Conservation (phyloP, 2,797 vertebrate genomes). For the Knipowitschia caucasica region DNA sequence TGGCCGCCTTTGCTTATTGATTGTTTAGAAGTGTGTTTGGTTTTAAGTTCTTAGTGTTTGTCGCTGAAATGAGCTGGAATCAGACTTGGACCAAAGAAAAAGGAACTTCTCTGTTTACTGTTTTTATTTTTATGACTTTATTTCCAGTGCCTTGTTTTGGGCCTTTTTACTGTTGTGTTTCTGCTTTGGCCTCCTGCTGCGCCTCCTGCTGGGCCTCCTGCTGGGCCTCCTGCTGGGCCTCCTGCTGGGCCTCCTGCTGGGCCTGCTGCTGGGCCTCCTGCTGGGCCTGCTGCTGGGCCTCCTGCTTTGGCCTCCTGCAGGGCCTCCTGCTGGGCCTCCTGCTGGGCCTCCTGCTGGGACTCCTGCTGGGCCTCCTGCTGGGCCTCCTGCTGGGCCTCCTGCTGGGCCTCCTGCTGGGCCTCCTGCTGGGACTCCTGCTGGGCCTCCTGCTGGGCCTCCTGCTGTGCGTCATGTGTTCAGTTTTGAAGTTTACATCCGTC, state of each 20-base stretch:
- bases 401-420: slow-evolving; percentile 10
- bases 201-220: slow-evolving; percentile 2
- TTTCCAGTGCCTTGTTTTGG: background rate
- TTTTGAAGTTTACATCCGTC: slow-evolving; percentile 9
- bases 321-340: background rate
- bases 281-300: background rate
- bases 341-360: background rate
- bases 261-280: slow-evolving; percentile 6
- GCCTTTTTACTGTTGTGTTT: background rate
- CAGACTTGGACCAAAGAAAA: slow-evolving; percentile 2
- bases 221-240: slow-evolving; percentile 6
- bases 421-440: background rate
- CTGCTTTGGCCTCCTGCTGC: slow-evolving; percentile 8
- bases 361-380: slow-evolving; percentile 1
- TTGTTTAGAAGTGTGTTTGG: background rate
- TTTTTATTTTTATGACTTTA: background rate
- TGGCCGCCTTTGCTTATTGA: background rate
- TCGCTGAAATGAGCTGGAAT: no score
- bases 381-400: background rate
- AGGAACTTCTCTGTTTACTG: background rate
- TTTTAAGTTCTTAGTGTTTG: no score
- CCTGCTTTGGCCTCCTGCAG: background rate
- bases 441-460: slow-evolving; percentile 7
- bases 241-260: background rate
- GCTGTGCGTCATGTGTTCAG: no score